Evolutionary conservation across 2,113 vertebrate species (phyloP).

Genomic region (Psittacula cyanocephala): DNA sequence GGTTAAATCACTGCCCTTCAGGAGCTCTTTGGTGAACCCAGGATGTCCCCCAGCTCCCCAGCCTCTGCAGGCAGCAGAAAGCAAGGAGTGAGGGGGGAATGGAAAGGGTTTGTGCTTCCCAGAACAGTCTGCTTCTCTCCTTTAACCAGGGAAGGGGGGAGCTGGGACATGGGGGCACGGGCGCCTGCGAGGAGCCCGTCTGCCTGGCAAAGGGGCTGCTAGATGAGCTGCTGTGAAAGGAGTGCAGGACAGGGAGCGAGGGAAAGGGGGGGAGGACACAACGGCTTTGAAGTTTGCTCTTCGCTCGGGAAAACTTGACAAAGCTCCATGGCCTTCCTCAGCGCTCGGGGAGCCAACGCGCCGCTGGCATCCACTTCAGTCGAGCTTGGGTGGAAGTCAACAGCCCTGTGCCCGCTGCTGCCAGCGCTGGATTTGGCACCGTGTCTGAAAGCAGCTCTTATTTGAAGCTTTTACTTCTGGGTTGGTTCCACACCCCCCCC

Average conservation of each 20-base stretch:
- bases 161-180: background rate
- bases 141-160: background rate
- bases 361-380: conserved; percentile 43
- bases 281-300: conserved; percentile 26
- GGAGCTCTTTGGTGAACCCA: background rate
- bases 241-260: background rate
- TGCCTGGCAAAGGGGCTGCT: conserved; percentile 34
- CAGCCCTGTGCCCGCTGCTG: conserved; percentile 38
- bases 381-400: conserved; percentile 12
- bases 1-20: background rate
- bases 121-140: background rate
- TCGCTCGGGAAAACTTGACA: conserved; percentile 35
- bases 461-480: conserved; percentile 41
- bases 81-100: background rate
- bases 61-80: background rate
- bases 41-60: background rate
- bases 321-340: background rate
- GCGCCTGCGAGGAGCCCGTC: conserved; percentile 15
- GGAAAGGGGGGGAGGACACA: background rate
- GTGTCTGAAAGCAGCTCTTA: conserved; percentile 35
- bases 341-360: background rate
- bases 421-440: conserved; percentile 29
- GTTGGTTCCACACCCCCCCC: background rate
- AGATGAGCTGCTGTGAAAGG: conserved; percentile 24
- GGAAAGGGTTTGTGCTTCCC: conserved; percentile 19